Conservation (phyloP, 2,888 invertebrate species). For the Fragum fragum region DNA sequence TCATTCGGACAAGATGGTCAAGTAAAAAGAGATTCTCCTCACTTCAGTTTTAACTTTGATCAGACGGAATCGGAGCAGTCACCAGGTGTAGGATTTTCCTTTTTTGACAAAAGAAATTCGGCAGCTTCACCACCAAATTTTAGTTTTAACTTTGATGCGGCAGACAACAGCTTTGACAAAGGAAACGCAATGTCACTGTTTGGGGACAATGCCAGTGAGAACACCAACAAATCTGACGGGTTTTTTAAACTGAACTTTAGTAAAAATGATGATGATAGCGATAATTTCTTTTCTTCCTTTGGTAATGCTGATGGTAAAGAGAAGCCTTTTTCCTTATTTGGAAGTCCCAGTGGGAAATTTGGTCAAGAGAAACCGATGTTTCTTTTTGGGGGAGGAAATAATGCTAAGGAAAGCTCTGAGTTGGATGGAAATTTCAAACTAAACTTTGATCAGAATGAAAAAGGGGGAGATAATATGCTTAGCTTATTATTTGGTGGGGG, state of each 20-base stretch:
- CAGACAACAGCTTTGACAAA: too few species aligned
- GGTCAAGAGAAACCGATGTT: too few species aligned
- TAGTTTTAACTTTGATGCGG: neutral
- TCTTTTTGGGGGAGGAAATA: too few species aligned
- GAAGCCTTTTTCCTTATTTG: too few species aligned
- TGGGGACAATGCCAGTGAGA: neutral
- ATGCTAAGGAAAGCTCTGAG: too few species aligned
- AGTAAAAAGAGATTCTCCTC: too few species aligned
- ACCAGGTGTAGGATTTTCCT: neutral
- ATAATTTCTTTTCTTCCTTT: neutral
- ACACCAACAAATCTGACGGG: neutral
- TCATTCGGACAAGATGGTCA: too few species aligned
- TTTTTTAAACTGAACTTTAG: conserved; percentile 9
- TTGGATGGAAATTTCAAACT: too few species aligned
- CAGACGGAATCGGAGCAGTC: neutral
- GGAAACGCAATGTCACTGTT: neutral
- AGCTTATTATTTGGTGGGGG: too few species aligned
- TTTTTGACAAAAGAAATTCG: neutral
- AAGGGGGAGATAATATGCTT: too few species aligned
- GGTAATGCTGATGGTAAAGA: neutral
- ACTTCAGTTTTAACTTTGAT: neutral
- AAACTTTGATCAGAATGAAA: too few species aligned
- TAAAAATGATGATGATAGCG: neutral
- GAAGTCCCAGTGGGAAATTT: too few species aligned
- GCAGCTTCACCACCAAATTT: neutral